phyloP scores from a whole-genome alignment of 2,797 vertebrate species.

The Ciconia nigra region DNA sequence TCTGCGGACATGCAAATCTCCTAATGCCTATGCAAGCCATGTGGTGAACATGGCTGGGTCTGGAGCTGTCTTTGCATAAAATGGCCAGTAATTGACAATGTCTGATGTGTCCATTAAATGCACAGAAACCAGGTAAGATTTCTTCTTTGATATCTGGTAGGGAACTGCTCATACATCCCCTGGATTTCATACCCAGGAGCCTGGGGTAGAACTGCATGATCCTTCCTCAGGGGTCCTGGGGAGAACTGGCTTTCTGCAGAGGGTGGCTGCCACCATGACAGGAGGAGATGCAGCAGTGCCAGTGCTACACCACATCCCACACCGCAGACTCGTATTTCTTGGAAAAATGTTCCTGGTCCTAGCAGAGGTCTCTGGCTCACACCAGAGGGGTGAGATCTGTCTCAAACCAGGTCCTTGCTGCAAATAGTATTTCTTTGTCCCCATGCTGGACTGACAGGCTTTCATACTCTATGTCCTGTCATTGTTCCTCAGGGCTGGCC shows the following conservation, averaged over 20 bases:
- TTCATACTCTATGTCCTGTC: not conserved
- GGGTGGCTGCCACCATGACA: not conserved
- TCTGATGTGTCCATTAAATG: not conserved
- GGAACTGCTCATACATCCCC: not conserved
- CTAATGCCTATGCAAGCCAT: not conserved
- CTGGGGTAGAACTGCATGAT: too few species aligned
- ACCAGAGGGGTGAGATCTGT: not conserved
- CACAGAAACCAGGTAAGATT: too few species aligned
- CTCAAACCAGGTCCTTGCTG: not conserved
- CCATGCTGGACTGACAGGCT: not conserved
- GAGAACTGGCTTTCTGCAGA: not conserved
- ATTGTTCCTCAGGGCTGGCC: not conserved
- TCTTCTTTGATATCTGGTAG: not conserved
- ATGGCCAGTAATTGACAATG: rapidly evolving
- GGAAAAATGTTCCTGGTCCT: not conserved
- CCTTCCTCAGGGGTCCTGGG: not conserved
- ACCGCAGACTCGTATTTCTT: not conserved
- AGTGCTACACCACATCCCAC: not conserved
- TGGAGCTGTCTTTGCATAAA: not conserved
- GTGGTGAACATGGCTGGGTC: not conserved
- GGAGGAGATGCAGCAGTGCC: not conserved
- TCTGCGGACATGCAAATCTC: not conserved
- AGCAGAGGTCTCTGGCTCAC: not conserved
- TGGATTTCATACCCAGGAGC: not conserved
- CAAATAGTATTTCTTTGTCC: not conserved